Evolutionary conservation across 2,113 vertebrate genomes (phyloP), one percentile per base, ranked within the genome.

Genomic region (Larimichthys crocea): DNA sequence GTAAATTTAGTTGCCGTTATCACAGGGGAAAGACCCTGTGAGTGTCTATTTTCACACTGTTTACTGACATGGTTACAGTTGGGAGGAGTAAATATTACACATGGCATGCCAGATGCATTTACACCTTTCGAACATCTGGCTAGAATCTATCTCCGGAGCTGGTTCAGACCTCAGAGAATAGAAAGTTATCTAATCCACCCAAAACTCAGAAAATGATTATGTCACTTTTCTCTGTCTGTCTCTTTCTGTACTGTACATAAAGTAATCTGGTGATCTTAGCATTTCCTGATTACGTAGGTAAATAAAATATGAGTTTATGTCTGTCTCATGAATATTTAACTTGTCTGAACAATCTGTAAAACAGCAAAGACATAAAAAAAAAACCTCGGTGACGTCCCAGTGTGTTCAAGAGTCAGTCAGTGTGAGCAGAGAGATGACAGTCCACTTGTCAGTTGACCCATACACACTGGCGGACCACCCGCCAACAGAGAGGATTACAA

Each of bases 381-480:
- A 40, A 35, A 40, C 1, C 77, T 62, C 19, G 12, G 55, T n/a
- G 8, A 49, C 83, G 60, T 80, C 40, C 63, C 70, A 17, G 44
- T 11, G 69, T 72, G 26, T 16, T 5, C 1, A 49, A 44, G 61
- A 76, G 52, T 78, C 19, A 3, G 60, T 83, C 44, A 2, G 46
- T 3, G 15, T 29, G 29, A 71, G 35, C 55, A n/a, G 17, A 67
- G 60, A 62, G 49, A 76, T 29, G 59, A 74, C 67, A 62, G 57
- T 40, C 15, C 65, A 55, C 73, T 68, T 75, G 44, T 84, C 46
- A 1, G 42, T 49, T 87, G 76, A 90, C 53, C 79, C 67, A 42
- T 35, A 70, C 80, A 77, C 57, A 68, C 64, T 76, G 59, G 68
- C 46, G 66, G 89, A 92, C 90, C 91, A 92, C 88, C 86, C 70